Conservation (phyloP, 2,888 invertebrate species). For the Drosophila anomelani region DNA sequence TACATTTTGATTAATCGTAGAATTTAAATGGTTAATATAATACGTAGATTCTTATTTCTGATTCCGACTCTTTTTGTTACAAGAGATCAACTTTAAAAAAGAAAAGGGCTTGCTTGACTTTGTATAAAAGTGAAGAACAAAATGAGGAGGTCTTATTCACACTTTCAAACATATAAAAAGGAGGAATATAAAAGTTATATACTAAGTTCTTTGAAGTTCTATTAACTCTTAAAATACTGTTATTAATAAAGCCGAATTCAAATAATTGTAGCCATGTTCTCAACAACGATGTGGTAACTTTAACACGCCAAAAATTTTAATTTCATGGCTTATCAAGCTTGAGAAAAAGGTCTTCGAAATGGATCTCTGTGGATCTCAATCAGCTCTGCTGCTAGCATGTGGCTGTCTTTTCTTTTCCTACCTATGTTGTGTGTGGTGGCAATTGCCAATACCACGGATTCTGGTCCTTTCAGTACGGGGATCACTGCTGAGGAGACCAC, state of each 20-base stretch:
- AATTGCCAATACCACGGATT: not conserved
- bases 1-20: too few species aligned
- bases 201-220: not conserved
- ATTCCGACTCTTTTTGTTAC: not conserved
- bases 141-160: not conserved
- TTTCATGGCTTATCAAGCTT: constrained; percentile 2
- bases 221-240: not conserved
- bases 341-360: not conserved
- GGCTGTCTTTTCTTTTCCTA: not conserved
- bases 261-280: not conserved
- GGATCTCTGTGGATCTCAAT: not conserved
- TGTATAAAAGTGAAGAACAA: not conserved
- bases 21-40: too few species aligned
- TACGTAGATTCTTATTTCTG: not conserved
- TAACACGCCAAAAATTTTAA: constrained; percentile 1
- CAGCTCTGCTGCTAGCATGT: not conserved
- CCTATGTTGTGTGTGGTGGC: not conserved
- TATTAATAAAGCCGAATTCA: not conserved
- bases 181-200: not conserved
- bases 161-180: not conserved
- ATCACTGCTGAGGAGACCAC: not conserved
- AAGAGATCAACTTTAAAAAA: not conserved
- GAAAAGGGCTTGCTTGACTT: too few species aligned
- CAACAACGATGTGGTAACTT: not conserved
- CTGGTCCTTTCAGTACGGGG: not conserved